Evolutionary conservation across 2,888 invertebrate species (phyloP).

Genomic region (Luffia ferchaultella): DNA sequence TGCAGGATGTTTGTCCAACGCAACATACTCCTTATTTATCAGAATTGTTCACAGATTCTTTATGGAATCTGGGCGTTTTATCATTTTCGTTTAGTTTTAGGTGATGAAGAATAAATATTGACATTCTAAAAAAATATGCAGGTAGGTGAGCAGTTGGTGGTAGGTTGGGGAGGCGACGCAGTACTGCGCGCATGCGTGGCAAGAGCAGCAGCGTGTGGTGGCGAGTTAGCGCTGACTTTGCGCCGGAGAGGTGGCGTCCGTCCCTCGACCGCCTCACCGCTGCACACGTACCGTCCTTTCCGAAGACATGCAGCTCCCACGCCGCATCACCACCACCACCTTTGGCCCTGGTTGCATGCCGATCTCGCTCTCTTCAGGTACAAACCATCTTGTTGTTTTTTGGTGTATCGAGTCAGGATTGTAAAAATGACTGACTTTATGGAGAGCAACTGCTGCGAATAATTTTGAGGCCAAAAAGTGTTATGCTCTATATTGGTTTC

Average conservation of each 20-base stretch:
- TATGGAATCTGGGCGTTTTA: no score
- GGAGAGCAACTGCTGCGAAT: no score
- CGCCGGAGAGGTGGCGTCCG: slow-evolving; percentile 9
- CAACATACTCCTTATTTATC: no score
- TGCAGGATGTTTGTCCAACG: no score
- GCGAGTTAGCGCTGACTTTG: slow-evolving; percentile 10
- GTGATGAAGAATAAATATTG: not conserved
- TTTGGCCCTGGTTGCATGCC: not conserved
- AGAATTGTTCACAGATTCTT: no score
- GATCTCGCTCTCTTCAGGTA: not conserved
- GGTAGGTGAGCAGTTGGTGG: slow-evolving; percentile 39
- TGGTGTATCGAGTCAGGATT: no score
- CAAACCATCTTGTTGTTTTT: no score
- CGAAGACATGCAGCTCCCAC: slow-evolving; percentile 23
- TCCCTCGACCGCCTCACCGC: not conserved
- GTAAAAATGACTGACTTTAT: no score
- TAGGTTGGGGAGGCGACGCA: slow-evolving; percentile 25
- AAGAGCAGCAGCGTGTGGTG: slow-evolving; percentile 1
- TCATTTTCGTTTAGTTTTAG: no score
- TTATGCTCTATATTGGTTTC: no score
- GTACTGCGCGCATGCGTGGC: slow-evolving; percentile 7
- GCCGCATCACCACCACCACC: slow-evolving; percentile 15
- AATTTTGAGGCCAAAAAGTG: no score
- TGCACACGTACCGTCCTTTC: not conserved
- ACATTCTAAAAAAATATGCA: slow-evolving; percentile 13